Conservation (phyloP, 1,140 invertebrate genomes). For the Trypoxylus dichotomus region DNA sequence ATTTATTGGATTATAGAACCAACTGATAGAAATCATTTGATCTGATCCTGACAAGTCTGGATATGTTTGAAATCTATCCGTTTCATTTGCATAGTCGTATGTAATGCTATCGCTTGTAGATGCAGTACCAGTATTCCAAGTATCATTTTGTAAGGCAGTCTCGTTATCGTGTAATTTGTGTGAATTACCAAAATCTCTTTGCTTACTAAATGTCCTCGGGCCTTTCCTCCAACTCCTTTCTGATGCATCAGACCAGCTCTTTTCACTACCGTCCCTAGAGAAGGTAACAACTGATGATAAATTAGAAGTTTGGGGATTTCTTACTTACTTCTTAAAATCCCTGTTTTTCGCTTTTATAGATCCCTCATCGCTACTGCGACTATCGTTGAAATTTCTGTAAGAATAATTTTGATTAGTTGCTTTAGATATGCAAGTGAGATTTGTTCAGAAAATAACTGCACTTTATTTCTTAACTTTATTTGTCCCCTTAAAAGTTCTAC, state of each 20-base stretch:
- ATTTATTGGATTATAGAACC: slow-evolving; percentile 67
- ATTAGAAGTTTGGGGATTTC: background rate
- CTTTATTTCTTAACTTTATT: too few species aligned
- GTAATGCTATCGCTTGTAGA: background rate
- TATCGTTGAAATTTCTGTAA: background rate
- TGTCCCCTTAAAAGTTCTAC: too few species aligned
- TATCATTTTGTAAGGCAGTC: background rate
- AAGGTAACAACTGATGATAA: background rate
- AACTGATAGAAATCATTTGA: slow-evolving; percentile 57
- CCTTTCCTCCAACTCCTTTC: slow-evolving; percentile 43
- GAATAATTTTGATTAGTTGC: background rate
- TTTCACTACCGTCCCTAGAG: slow-evolving; percentile 38
- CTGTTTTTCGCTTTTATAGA: background rate
- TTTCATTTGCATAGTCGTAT: background rate
- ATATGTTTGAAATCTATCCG: slow-evolving; percentile 14
- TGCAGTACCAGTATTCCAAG: background rate
- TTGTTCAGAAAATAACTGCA: too few species aligned
- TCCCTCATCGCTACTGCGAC: background rate
- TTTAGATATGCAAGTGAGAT: too few species aligned
- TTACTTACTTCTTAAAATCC: background rate
- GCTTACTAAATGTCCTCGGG: slow-evolving; percentile 33
- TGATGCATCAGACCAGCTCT: slow-evolving; percentile 41
- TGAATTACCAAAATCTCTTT: slow-evolving; percentile 11
- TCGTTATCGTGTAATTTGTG: background rate
- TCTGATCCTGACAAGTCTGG: slow-evolving; percentile 34